Conservation (phyloP, 2,888 invertebrate species). For the Drosophila neutralis region DNA sequence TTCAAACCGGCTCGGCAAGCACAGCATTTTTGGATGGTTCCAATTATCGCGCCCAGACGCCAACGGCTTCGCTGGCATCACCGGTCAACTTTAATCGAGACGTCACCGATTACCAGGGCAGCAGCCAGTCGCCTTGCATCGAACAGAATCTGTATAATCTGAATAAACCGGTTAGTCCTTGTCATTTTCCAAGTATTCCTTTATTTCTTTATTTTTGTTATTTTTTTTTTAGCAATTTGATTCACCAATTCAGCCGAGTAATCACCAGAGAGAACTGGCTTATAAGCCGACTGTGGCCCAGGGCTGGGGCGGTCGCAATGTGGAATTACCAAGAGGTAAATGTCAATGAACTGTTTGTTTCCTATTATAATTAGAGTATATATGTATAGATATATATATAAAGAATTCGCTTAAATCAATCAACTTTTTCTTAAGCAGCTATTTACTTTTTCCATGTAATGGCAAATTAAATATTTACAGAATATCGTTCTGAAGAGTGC, state of each 20-base stretch:
- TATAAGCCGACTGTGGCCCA: slow-evolving; percentile 84
- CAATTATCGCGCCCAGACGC: slow-evolving; percentile 33
- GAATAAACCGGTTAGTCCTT: slow-evolving; percentile 31
- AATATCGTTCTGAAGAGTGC: slow-evolving; percentile 32
- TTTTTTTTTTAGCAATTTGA: slow-evolving; percentile 16
- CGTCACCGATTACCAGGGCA: slow-evolving; percentile 22
- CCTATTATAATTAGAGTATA: background rate
- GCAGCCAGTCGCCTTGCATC: background rate
- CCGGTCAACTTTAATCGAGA: slow-evolving; percentile 29
- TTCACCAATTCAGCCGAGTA: slow-evolving; percentile 31
- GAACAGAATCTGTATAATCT: slow-evolving; percentile 14
- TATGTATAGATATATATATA: background rate
- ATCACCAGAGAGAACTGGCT: slow-evolving; percentile 82
- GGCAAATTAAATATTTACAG: slow-evolving; percentile 46
- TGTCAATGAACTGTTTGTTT: background rate
- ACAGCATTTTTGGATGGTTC: slow-evolving; percentile 87
- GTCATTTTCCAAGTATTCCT: background rate
- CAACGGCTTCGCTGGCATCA: slow-evolving; percentile 30
- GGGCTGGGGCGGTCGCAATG: slow-evolving; percentile 84
- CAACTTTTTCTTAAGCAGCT: background rate
- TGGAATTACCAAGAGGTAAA: slow-evolving; percentile 83
- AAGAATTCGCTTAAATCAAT: background rate
- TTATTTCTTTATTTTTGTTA: background rate
- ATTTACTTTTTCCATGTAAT: background rate
- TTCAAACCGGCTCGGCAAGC: slow-evolving; percentile 89